These are phyloP conservation scores for Epirrita christyi DNA, from an alignment of 2,888 invertebrate genomes.

Conservation along the genomic window DNA sequence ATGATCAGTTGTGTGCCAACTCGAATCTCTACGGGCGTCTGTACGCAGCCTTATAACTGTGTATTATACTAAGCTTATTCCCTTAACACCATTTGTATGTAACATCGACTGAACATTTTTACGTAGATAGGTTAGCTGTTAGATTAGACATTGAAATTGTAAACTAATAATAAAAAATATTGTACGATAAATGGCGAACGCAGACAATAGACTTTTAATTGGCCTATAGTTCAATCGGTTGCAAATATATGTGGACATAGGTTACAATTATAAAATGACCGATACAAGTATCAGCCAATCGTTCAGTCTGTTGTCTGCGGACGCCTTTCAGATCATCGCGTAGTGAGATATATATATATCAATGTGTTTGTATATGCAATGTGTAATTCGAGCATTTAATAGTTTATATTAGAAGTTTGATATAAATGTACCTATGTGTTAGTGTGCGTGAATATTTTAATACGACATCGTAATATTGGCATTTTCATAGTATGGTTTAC, in stretches of 20 bases:
- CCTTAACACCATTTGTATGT: slow-evolving; percentile 79
- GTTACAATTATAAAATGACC: background rate
- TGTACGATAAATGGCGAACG: slow-evolving; percentile 30
- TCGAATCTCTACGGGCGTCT: slow-evolving; percentile 49
- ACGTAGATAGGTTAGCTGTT: slow-evolving; percentile 71
- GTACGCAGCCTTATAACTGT: slow-evolving; percentile 47
- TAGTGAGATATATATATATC: slow-evolving; percentile 71
- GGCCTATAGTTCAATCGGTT: background rate
- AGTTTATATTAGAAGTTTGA: slow-evolving; percentile 65
- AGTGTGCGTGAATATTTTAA: slow-evolving; percentile 68
- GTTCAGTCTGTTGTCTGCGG: slow-evolving; percentile 2
- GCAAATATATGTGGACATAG: background rate
- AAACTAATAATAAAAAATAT: slow-evolving; percentile 50
- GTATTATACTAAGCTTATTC: slow-evolving; percentile 58
- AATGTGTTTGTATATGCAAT: slow-evolving; percentile 63
- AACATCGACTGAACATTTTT: slow-evolving; percentile 84
- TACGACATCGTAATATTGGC: slow-evolving; percentile 52
- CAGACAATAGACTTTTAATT: slow-evolving; percentile 1
- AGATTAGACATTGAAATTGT: slow-evolving; percentile 36
- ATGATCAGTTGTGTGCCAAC: slow-evolving; percentile 40
- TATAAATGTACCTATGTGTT: slow-evolving; percentile 66
- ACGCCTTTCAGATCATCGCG: slow-evolving; percentile 54
- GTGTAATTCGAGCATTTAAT: slow-evolving; percentile 80
- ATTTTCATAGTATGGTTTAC: slow-evolving; percentile 50
- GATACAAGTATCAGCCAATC: background rate